Evolutionary conservation across 1,140 invertebrate species (phyloP).

Genomic region (Heterodera schachtii): DNA sequence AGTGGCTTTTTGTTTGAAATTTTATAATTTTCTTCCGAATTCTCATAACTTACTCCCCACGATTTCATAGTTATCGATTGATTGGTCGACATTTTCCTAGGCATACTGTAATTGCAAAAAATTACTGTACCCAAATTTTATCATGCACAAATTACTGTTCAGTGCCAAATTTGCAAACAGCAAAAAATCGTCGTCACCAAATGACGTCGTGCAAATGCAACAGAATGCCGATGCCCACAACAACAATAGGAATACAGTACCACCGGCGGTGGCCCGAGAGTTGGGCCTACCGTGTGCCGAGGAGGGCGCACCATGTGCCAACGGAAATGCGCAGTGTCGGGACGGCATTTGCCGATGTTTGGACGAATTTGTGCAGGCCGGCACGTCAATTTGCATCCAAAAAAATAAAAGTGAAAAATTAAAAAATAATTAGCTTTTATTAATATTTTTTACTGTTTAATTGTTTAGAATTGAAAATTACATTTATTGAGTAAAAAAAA

Average conservation of each 20-base stretch:
- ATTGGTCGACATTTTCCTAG: too few relatives aligned
- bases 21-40: too few relatives aligned
- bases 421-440: conserved; percentile 17
- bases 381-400: conserved; percentile 37
- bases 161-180: too few relatives aligned
- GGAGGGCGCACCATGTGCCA: conserved; percentile 20
- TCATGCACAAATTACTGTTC: too few relatives aligned
- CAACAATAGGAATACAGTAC: background rate
- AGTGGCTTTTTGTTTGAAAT: too few relatives aligned
- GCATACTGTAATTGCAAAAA: too few relatives aligned
- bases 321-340: conserved; percentile 34
- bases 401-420: conserved; percentile 42
- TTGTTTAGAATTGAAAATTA: background rate
- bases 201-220: background rate
- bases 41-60: too few relatives aligned
- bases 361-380: conserved; percentile 47
- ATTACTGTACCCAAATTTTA: background rate
- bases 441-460: background rate
- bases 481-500: too few relatives aligned
- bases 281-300: conserved; percentile 32
- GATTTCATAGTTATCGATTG: too few relatives aligned
- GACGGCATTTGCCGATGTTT: conserved; percentile 42
- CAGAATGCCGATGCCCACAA: background rate
- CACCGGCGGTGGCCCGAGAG: background rate
- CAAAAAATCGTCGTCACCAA: background rate